Percentiles rank a stretch among this genome's conserved stretches.
Conservation (phyloP, 2,113 vertebrate genomes). For the Sebastes fasciatus region DNA sequence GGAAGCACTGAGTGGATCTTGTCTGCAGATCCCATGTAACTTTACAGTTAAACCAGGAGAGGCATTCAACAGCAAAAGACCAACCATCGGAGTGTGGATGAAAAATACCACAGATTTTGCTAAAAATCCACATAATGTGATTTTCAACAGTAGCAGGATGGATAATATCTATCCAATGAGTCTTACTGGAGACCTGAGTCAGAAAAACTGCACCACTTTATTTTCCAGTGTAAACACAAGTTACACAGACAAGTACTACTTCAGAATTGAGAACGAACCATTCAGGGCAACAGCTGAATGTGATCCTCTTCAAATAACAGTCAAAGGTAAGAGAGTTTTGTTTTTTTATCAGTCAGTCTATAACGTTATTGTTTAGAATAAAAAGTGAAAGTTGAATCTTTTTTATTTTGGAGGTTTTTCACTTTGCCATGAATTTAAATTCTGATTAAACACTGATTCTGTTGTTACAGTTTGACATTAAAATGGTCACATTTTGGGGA, state of each 20-base stretch:
- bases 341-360: neutral
- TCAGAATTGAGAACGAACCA: neutral
- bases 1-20: too few relatives aligned
- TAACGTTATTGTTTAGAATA: neutral
- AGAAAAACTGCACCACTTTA: slow-evolving; percentile 69
- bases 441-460: too few relatives aligned
- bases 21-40: slow-evolving; percentile 62
- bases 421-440: too few relatives aligned
- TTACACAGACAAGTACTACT: slow-evolving; percentile 44
- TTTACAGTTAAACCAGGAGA: too few relatives aligned
- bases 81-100: slow-evolving; percentile 35
- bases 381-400: too few relatives aligned
- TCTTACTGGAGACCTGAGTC: slow-evolving; percentile 56
- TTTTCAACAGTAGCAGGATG: slow-evolving; percentile 13
- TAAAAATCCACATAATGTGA: rapidly evolving
- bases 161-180: neutral
- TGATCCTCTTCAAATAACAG: slow-evolving; percentile 22
- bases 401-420: too few relatives aligned
- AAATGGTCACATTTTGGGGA: too few relatives aligned
- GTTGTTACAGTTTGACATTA: too few relatives aligned
- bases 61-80: too few relatives aligned
- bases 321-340: slow-evolving; percentile 50
- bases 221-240: slow-evolving; percentile 9
- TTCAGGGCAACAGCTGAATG: neutral
- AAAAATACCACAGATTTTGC: rapidly evolving